Percentiles rank a stretch among this genome's conserved stretches.
Conservation (phyloP, 1,140 invertebrate species). For the Myzus persicae region DNA sequence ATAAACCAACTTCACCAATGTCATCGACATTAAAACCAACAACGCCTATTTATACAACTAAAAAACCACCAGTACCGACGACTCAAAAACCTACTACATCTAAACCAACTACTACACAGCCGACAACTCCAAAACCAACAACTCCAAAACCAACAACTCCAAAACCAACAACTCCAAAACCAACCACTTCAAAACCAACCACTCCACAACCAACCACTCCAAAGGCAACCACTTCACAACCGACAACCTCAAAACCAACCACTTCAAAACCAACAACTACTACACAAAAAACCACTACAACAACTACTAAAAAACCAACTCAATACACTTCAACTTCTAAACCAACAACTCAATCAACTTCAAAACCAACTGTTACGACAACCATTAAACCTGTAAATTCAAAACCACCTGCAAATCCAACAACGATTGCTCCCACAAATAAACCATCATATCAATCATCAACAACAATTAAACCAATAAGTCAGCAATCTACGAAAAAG, state of each 20-base stretch:
- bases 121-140: conserved; percentile 21
- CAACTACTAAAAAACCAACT: neutral
- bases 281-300: neutral
- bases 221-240: neutral
- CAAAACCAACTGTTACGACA: neutral
- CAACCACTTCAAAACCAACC: neutral
- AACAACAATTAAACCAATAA: conserved; percentile 22
- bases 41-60: conserved; percentile 35
- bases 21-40: conserved; percentile 52
- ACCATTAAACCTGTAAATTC: conserved; percentile 15
- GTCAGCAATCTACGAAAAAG: neutral
- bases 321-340: neutral
- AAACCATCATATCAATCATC: neutral
- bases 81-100: conserved; percentile 22
- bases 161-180: neutral
- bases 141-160: neutral
- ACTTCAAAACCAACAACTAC: conserved; percentile 35
- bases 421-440: neutral
- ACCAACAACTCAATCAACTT: neutral
- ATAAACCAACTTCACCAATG: conserved; percentile 39
- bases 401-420: conserved; percentile 24
- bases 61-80: neutral
- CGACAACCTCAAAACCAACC: conserved; percentile 20
- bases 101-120: conserved; percentile 18
- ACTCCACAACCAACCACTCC: neutral